Base-by-base conservation (phyloP, 2,888 invertebrate genomes). In the Drosophila colorata region DNA sequence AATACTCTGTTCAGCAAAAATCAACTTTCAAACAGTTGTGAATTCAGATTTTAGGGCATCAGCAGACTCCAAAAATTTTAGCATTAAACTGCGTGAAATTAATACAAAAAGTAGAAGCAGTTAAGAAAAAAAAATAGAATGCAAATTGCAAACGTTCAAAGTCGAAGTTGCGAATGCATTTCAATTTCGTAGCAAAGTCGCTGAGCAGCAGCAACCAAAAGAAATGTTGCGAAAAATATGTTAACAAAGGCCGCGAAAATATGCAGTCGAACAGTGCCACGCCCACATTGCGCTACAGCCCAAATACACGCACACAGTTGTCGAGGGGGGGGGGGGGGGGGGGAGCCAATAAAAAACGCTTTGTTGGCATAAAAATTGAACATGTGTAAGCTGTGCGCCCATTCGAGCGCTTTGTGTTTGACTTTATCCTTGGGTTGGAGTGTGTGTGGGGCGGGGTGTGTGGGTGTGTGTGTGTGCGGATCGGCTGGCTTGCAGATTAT, bases 351-450 rank as follows among this genome's bases (percentile, higher is more conserved):
- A 87, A 74, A 74, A 81, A 78, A 66, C 57, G 78, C 79, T 77
- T 82, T 85, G 88, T 88, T 79, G 68, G 80, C 86, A 85, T 69
- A 69, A 74, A 80, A 86, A 87, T 79, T 79, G 71, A 80, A 80
- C 80, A 83, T 80, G 80, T 80, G 63, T 76, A 57, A 46, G 65
- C 56, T 31, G 25, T 20, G 9, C 44, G 49, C 33, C 47, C 58
- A 23, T 40, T 52, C 38, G 25, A 38, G 44, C 16, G 41, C 58
- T 64, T 61, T 73, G 69, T 61, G 63, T 77, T 68, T 56, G 69
- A 49, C 77, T 80, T 67, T 43, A 41, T 16, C 31, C 31, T 16
- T 14, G 18, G 38, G 52, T 18, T 8, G 38, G 7, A 9, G 18
- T 0, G 11, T 47, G 23, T 8, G 38, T 4, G 13, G 18, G 1